phyloP scores from a whole-genome alignment of 2,888 invertebrate genomes.

The Clostera curtula region DNA sequence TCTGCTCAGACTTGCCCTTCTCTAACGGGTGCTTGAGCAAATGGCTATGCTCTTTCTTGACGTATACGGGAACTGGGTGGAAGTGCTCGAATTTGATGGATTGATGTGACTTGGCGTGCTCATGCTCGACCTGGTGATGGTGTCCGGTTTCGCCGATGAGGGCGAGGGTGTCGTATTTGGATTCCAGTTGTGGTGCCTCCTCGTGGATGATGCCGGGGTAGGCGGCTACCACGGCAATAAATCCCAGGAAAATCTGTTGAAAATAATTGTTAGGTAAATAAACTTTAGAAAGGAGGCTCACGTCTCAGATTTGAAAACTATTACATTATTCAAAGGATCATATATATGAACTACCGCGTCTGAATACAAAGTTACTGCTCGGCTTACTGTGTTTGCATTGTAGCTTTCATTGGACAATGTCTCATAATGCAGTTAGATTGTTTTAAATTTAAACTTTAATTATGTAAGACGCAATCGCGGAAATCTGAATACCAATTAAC shows the following conservation, averaged over 20 bases:
- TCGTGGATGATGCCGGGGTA: constrained; percentile 64
- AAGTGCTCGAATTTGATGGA: constrained; percentile 81
- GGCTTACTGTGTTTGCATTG: no score
- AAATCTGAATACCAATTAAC: constrained; percentile 13
- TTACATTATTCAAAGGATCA: no score
- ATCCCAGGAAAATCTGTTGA: constrained; percentile 64
- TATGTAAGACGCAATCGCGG: constrained; percentile 13
- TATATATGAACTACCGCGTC: no score
- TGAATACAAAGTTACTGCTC: no score
- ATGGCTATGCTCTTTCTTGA: constrained; percentile 80
- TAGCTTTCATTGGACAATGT: no score
- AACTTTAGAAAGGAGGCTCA: background rate
- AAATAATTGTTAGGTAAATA: constrained; percentile 3
- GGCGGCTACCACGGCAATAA: constrained; percentile 59
- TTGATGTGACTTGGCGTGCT: constrained; percentile 81
- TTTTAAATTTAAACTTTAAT: no score
- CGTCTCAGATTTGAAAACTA: background rate
- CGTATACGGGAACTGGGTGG: constrained; percentile 80
- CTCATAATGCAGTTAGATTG: no score
- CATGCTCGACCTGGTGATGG: constrained; percentile 77
- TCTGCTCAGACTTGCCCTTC: constrained; percentile 76
- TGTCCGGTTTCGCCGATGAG: constrained; percentile 67
- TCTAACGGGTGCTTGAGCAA: constrained; percentile 78
- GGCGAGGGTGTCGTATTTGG: constrained; percentile 51
- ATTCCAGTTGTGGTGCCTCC: constrained; percentile 52